These are phyloP conservation scores for Stercorarius parasiticus DNA, from an alignment of 2,113 vertebrate species.

Conservation along the genomic window DNA sequence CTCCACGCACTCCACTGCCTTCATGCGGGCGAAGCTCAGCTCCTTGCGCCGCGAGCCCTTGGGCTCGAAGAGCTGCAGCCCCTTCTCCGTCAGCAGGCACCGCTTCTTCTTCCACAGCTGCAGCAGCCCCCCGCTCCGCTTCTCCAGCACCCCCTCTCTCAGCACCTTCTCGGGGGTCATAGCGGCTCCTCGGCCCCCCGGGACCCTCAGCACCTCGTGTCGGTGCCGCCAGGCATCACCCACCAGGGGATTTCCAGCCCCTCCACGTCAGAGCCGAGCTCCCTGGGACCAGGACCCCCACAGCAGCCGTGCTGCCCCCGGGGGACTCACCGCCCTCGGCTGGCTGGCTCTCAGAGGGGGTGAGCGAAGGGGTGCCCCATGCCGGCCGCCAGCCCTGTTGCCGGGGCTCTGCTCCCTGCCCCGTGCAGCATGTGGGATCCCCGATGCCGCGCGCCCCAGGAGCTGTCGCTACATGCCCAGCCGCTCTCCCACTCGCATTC, in stretches of 20 bases:
- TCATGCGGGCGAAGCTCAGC: conserved; percentile 87
- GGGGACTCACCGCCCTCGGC: accelerated
- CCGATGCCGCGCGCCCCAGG: conserved; percentile 48
- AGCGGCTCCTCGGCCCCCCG: background rate
- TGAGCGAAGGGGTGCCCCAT: background rate
- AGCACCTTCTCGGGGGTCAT: conserved; percentile 82
- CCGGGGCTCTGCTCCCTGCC: background rate
- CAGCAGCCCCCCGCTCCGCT: conserved; percentile 90
- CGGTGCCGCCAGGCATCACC: background rate
- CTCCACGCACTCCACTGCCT: conserved; percentile 93
- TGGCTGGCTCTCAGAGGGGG: background rate
- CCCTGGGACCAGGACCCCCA: background rate
- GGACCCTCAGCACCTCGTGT: background rate
- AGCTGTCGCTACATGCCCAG: conserved; percentile 85
- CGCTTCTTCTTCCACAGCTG: conserved; percentile 94
- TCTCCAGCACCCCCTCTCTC: conserved; percentile 89
- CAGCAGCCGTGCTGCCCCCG: background rate
- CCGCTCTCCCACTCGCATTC: conserved; percentile 73
- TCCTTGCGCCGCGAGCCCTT: conserved; percentile 82
- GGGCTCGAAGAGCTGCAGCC: conserved; percentile 82
- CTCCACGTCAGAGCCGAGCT: background rate
- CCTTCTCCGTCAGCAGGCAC: conserved; percentile 88
- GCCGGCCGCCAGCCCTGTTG: background rate
- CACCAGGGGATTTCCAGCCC: background rate
- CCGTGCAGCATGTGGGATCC: conserved; percentile 42